Evolutionary conservation across 2,113 vertebrate genomes (phyloP).

Genomic region (Vimba vimba): DNA sequence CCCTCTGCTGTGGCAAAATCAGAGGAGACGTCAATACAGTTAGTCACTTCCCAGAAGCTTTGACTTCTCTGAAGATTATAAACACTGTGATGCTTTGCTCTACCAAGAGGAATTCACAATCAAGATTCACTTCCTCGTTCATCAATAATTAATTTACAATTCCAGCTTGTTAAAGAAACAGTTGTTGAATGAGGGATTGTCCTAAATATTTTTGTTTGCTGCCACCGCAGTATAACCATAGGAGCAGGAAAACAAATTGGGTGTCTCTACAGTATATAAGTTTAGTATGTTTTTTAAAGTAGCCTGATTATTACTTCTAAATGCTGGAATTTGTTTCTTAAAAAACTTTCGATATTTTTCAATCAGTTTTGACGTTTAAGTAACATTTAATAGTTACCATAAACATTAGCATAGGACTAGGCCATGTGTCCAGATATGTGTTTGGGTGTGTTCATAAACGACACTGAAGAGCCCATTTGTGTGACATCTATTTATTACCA

Average conservation of each 20-base stretch:
- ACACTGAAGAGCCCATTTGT: constrained; percentile 52
- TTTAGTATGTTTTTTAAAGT: background rate
- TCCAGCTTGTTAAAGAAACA: background rate
- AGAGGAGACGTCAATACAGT: background rate
- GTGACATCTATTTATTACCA: constrained; percentile 84
- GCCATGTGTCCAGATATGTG: background rate
- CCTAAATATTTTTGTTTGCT: too few relatives aligned
- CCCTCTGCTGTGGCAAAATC: background rate
- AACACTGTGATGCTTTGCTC: background rate
- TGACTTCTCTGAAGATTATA: background rate
- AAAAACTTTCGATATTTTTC: background rate
- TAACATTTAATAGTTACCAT: background rate
- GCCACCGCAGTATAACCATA: too few relatives aligned
- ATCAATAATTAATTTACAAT: background rate
- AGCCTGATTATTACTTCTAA: background rate
- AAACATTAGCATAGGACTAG: background rate
- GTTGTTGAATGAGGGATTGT: too few relatives aligned
- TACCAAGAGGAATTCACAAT: background rate
- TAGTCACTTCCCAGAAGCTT: background rate
- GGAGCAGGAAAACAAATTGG: too few relatives aligned
- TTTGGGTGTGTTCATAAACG: background rate
- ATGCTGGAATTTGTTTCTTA: background rate
- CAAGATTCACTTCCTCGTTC: background rate
- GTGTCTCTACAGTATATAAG: too few relatives aligned
- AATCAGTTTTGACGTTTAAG: too few relatives aligned